Evolutionary conservation across 2,888 invertebrate genomes (phyloP), one percentile per base, ranked within the genome.

Genomic region (Taenaris catops): DNA sequence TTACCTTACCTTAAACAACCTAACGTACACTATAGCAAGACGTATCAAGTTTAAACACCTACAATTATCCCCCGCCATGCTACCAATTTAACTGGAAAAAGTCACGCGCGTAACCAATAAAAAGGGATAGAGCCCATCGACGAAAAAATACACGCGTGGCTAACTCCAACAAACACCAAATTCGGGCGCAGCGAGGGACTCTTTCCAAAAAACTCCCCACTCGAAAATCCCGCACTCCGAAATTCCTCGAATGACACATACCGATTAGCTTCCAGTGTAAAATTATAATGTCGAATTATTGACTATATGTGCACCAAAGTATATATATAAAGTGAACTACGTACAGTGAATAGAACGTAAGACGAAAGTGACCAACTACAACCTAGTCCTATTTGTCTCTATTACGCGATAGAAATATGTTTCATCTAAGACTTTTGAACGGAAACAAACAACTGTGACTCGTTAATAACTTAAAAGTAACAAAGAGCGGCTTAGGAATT

Each of bases 221-320:
- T 58, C 63, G 51, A 64, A 63, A 58, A 58, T 62, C 48, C 60
- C 70, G 66, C 78, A 68, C 63, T 69, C 73, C 76, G 65, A 76
- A 68, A 75, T 71, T 68, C 71, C 58, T 65, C 51, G 65, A 66
- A 74, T 63, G 67, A 71, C 75, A n/a, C n/a, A 74, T 66, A 73
- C 69, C 72, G 73, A 78, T 75, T 68, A 75, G 74, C 78, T 81
- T 79, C 79, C 63, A 62, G 75, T 63, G 59, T 67, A 67, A 74
- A 75, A 73, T 64, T 63, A 74, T 72, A 79, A 70, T 49, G 55
- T 67, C 61, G 55, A 63, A 64, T 67, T 80, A 79, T 62, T 58
- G 66, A 60, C 78, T 81, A 81, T 63, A 65, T 63, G 81, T 78
- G 80, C 81, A 70, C 71, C 64, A 83, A 80, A 80, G 63, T 72